Evolutionary conservation across 2,113 vertebrate genomes (phyloP).

Genomic region (Grus americana): DNA sequence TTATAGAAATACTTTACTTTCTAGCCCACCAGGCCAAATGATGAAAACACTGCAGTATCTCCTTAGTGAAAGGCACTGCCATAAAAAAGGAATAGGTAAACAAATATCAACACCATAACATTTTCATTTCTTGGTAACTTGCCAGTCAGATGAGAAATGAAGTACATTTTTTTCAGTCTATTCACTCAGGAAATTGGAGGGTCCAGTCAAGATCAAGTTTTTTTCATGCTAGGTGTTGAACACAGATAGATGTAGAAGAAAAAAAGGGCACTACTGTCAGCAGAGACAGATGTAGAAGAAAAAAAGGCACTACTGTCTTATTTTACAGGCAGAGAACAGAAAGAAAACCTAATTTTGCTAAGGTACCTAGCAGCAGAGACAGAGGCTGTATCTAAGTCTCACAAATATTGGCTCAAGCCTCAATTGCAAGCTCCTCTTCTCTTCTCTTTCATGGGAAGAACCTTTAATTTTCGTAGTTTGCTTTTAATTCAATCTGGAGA

Average conservation of each 20-base stretch:
- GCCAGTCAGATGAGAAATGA: background rate
- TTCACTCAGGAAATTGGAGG: background rate
- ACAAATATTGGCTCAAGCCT: background rate
- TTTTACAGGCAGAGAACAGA: background rate
- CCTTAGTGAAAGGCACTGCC: background rate
- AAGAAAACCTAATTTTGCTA: background rate
- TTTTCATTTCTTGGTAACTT: background rate
- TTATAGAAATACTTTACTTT: background rate
- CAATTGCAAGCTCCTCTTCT: background rate
- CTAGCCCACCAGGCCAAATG: background rate
- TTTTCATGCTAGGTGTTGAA: background rate
- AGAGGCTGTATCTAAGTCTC: background rate
- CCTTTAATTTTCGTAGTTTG: background rate
- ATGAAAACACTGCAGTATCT: background rate
- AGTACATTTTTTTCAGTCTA: background rate
- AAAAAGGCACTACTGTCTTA: background rate
- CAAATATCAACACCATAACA: background rate
- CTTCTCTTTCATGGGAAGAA: background rate
- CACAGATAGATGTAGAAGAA: background rate
- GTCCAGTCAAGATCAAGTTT: background rate
- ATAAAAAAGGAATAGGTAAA: background rate
- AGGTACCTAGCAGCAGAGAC: background rate
- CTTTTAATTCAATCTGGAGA: background rate
- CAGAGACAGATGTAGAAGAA: background rate
- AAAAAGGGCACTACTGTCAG: background rate